Evolutionary conservation across 2,888 invertebrate species (phyloP), one percentile per base, ranked within the genome.

Genomic region (Callinectes sapidus): DNA sequence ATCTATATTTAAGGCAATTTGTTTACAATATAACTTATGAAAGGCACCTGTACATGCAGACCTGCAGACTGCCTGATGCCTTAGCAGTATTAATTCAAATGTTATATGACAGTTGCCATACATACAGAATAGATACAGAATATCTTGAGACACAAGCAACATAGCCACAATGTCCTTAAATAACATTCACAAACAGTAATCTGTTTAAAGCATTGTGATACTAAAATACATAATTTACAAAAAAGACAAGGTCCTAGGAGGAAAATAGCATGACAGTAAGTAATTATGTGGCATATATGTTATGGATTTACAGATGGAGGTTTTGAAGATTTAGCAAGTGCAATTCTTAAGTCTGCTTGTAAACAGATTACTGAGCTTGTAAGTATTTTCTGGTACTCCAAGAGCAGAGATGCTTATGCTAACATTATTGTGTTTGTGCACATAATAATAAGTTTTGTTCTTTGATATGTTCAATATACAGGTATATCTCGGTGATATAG

Each of bases 31-130:
- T 54, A 48, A 91, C 48, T 91, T 55, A 81, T 55, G 32, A 85
- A 91, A 91, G 91, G 91, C 91, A 91, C 91, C 89, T 89, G 88
- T 77, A 91, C 85, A 55, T 77, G n/a, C 28, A 77, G n/a, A 77
- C 71, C 18, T 61, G 32, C 88, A 91, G 48, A 87, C n/a, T 77
- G 35, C 87, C 35, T 42, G 42, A 91, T 87, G 55, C 35, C 55
- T 42, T 13, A 71, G 48, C 23, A 61, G 61, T 61, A 61, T 61
- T 61, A 61, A 6, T 3, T 18, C 23, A 23, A 23, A 77, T 77
- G 28, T 13, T 28, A 32, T 48, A 28, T 28, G 13, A 28, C 28
- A 77, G n/a, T 28, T 28, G 10, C 13, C 71, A 13, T n/a, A 87
- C 18, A n/a, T n/a, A n/a, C n/a, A n/a, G n/a, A n/a, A n/a, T n/a